These are phyloP conservation scores for Prionace glauca DNA, from an alignment of 2,797 vertebrate species.

Conservation along the genomic window DNA sequence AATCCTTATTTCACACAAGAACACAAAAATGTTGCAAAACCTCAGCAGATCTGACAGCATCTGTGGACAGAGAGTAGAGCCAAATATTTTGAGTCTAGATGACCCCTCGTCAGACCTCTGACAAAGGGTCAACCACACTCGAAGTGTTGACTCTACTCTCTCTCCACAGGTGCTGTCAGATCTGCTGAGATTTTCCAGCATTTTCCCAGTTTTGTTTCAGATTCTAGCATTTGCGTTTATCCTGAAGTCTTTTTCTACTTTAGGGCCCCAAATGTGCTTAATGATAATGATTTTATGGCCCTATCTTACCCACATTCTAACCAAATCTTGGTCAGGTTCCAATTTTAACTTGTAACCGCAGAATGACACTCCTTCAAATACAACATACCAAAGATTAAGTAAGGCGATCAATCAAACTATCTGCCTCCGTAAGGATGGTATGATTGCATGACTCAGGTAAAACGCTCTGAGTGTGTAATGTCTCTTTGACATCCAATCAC, in stretches of 20 bases:
- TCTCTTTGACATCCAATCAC: background rate
- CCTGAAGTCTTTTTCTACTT: background rate
- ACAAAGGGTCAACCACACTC: too few relatives aligned
- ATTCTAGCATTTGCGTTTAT: too few relatives aligned
- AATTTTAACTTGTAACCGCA: background rate
- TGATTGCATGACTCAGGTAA: background rate
- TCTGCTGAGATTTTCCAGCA: too few relatives aligned
- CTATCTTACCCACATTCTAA: background rate
- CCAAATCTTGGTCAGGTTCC: background rate
- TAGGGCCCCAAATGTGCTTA: background rate
- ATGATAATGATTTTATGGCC: background rate
- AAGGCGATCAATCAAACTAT: background rate
- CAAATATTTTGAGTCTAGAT: too few relatives aligned
- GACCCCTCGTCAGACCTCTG: too few relatives aligned
- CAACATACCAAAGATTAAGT: background rate
- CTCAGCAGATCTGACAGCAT: too few relatives aligned
- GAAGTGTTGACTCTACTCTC: too few relatives aligned
- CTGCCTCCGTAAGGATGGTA: background rate
- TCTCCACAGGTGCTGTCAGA: too few relatives aligned
- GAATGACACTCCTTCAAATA: background rate
- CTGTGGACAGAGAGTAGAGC: too few relatives aligned
- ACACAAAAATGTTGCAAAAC: too few relatives aligned
- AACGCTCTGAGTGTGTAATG: background rate
- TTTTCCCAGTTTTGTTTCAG: too few relatives aligned
- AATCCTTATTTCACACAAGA: too few relatives aligned